Evolutionary conservation across 2,113 vertebrate genomes (phyloP).

Genomic region (Arizona elegans): DNA sequence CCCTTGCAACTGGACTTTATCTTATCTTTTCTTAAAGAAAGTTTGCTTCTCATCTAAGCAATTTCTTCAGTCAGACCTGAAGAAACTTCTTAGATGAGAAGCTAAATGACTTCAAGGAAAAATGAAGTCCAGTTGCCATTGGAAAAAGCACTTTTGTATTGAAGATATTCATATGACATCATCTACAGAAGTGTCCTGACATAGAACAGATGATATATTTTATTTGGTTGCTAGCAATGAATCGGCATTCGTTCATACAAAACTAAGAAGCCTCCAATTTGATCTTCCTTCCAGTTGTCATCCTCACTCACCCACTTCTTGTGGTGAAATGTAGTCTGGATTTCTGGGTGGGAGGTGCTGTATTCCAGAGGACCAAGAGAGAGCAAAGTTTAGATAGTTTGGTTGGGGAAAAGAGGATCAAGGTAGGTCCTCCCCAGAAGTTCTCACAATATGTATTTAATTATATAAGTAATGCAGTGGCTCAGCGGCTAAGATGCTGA

Average conservation of each 20-base stretch:
- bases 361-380: not conserved
- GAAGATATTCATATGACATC: not conserved
- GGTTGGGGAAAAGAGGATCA: too few relatives aligned
- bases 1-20: too few relatives aligned
- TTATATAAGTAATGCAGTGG: not conserved
- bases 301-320: not conserved
- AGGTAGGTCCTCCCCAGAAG: not conserved
- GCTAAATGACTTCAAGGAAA: too few relatives aligned
- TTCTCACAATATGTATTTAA: not conserved
- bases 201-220: not conserved
- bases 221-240: not conserved
- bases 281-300: not conserved
- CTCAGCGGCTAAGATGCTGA: too few relatives aligned
- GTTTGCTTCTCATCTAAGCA: too few relatives aligned
- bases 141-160: too few relatives aligned
- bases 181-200: not conserved
- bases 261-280: not conserved
- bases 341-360: not conserved
- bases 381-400: not conserved
- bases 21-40: too few relatives aligned
- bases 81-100: too few relatives aligned
- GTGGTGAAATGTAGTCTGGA: not conserved
- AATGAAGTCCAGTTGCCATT: too few relatives aligned
- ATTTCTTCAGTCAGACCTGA: too few relatives aligned
- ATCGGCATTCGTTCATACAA: not conserved